A percentile compares a stretch with the other conserved stretches of the same genome.
Evolutionary conservation across 2,797 vertebrate species (phyloP).

Genomic region (Lateolabrax maculatus): DNA sequence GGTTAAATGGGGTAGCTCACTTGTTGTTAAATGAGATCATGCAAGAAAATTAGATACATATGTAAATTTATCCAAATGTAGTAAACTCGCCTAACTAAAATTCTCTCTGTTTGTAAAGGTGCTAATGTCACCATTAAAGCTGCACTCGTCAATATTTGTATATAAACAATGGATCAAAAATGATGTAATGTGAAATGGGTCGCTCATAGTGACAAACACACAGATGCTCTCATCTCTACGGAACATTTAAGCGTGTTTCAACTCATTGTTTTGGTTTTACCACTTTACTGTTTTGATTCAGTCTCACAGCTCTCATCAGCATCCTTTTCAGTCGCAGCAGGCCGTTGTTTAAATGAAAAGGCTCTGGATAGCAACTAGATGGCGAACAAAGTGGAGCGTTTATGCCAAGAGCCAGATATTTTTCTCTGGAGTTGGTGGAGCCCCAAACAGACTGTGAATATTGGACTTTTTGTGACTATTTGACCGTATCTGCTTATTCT

Average conservation of each 20-base stretch:
- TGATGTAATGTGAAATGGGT: background rate
- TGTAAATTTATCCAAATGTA: background rate
- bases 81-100: background rate
- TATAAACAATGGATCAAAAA: background rate
- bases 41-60: background rate
- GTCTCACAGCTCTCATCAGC: background rate
- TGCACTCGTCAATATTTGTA: background rate
- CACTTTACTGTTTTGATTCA: background rate
- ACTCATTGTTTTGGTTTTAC: background rate
- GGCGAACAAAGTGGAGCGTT: background rate
- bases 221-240: too few relatives aligned
- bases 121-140: background rate
- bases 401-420: background rate
- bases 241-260: background rate
- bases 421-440: background rate
- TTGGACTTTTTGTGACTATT: too few relatives aligned
- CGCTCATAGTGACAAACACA: background rate
- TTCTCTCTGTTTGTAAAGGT: background rate
- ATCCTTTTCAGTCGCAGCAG: background rate
- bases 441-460: background rate
- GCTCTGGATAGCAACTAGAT: background rate
- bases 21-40: background rate
- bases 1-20: conserved; percentile 15
- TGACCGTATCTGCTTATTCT: conserved; percentile 10
- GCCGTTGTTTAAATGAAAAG: background rate